phyloP scores from a whole-genome alignment of 2,888 invertebrate species.

The Drosophila percnosoma region DNA sequence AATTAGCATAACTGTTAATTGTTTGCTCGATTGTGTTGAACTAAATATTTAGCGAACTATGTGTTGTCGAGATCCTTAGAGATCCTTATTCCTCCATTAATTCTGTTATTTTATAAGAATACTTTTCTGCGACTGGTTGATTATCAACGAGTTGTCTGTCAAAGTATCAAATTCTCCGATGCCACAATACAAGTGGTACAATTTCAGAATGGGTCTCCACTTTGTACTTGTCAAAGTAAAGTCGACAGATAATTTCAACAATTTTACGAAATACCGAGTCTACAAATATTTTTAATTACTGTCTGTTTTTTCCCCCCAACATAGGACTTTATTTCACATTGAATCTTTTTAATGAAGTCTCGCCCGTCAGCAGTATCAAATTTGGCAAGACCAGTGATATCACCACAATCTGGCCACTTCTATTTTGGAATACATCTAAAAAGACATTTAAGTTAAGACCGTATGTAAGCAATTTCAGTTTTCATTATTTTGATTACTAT shows the following conservation, averaged over 20 bases:
- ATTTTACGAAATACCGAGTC: not conserved
- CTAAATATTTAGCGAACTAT: not conserved
- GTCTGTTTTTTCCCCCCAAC: not conserved
- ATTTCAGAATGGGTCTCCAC: not conserved
- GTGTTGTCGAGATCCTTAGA: not conserved
- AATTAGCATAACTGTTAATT: not conserved
- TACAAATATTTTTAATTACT: not conserved
- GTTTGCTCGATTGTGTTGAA: not conserved
- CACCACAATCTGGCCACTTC: not conserved
- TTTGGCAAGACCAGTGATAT: not conserved
- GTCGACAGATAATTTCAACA: not conserved
- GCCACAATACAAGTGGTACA: not conserved
- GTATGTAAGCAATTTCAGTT: not conserved
- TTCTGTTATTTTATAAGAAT: not conserved
- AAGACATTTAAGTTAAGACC: not conserved
- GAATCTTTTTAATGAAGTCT: not conserved
- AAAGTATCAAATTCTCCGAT: not conserved
- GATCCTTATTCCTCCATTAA: not conserved
- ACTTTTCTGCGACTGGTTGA: not conserved
- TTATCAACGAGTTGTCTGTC: too few relatives aligned
- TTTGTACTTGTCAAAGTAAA: not conserved
- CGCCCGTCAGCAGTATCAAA: not conserved
- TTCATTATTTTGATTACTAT: not conserved
- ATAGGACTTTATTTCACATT: not conserved
- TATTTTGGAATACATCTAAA: not conserved